Conservation (phyloP, 2,888 invertebrate genomes). For the Athalia rosae region DNA sequence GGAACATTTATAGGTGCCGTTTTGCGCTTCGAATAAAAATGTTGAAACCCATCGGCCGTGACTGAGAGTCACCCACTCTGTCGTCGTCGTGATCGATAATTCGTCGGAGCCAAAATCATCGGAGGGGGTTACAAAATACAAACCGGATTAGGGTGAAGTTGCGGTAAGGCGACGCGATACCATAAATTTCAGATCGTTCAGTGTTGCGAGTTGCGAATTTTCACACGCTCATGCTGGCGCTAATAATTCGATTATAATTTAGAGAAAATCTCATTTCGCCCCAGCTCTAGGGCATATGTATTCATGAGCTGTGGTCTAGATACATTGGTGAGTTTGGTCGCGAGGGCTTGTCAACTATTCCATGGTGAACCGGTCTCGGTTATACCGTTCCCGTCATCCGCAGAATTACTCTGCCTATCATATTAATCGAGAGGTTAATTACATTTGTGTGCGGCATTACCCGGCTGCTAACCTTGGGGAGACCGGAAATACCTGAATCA, state of each 20-base stretch:
- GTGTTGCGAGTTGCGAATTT: neutral
- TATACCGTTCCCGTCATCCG: constrained; percentile 25
- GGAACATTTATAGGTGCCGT: constrained; percentile 7
- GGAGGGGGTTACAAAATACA: neutral
- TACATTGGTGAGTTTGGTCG: constrained; percentile 5
- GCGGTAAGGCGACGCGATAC: neutral
- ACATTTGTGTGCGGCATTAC: constrained; percentile 1
- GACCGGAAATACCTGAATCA: neutral
- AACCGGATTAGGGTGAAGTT: neutral
- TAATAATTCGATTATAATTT: constrained; percentile 31
- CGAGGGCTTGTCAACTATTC: constrained; percentile 29
- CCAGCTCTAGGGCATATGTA: constrained; percentile 22
- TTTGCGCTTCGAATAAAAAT: constrained; percentile 21
- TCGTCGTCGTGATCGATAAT: constrained; percentile 23
- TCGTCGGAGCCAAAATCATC: constrained; percentile 11
- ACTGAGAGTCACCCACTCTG: neutral
- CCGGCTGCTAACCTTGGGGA: neutral
- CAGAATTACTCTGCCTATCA: constrained; percentile 29
- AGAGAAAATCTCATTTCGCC: constrained; percentile 27
- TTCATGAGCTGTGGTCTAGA: constrained; percentile 36
- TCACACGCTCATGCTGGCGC: constrained; percentile 8
- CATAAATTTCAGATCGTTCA: constrained; percentile 8
- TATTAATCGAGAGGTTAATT: constrained; percentile 37
- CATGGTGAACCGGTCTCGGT: constrained; percentile 18
- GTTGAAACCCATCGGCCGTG: constrained; percentile 22